A percentile compares a stretch with the other conserved stretches of the same genome.
Conservation (phyloP, 2,113 vertebrate species). For the Cebidichthys violaceus region DNA sequence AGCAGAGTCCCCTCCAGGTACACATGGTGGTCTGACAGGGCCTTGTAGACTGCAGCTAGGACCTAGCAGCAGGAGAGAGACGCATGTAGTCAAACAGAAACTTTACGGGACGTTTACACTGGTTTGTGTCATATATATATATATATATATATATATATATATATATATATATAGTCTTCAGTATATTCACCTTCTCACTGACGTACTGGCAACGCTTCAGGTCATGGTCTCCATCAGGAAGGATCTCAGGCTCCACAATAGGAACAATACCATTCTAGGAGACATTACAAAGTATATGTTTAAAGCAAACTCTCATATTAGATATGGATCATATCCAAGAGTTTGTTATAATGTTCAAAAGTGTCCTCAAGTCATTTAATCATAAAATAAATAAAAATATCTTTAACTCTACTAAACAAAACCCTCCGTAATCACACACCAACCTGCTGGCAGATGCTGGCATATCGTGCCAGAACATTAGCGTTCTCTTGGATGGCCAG, state of each 20-base stretch:
- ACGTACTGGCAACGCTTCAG: conserved; percentile 97
- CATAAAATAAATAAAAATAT: background rate
- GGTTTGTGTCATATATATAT: background rate
- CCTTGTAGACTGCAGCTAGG: conserved; percentile 95
- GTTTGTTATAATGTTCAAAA: background rate
- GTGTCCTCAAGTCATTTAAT: background rate
- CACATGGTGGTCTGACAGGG: conserved; percentile 95
- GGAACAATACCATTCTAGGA: conserved; percentile 97
- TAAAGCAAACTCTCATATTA: background rate
- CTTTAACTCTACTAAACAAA: background rate
- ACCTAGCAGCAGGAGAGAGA: conserved; percentile 81
- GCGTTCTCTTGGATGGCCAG: conserved; percentile 96
- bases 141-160: too few relatives aligned
- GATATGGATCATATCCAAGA: background rate
- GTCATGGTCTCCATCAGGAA: conserved; percentile 96
- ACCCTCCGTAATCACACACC: background rate
- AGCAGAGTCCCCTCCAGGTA: conserved; percentile 97
- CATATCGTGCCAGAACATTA: conserved; percentile 96
- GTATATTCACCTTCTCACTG: conserved; percentile 91
- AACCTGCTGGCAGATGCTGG: conserved; percentile 99
- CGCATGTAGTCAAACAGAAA: background rate
- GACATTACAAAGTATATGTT: background rate
- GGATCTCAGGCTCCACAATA: conserved; percentile 97
- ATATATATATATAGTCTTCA: background rate
- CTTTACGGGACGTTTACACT: too few relatives aligned